Conservation (phyloP, 2,797 vertebrate species). For the Zenarchopterus dispar region DNA sequence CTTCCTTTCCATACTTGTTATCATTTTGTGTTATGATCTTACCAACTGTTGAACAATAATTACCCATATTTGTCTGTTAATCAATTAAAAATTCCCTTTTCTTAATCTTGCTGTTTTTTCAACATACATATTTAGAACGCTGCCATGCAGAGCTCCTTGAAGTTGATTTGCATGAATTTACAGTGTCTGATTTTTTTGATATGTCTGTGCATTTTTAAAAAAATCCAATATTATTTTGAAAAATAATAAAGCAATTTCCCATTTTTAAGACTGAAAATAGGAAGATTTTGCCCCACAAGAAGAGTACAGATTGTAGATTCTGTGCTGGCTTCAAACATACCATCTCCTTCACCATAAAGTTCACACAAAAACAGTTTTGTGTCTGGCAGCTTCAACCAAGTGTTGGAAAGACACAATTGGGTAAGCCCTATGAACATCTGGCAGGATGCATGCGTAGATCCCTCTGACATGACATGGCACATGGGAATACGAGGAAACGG, state of each 20-base stretch:
- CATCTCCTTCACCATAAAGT: conserved; percentile 1
- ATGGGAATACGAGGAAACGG: conserved; percentile 26
- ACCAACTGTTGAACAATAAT: too few species aligned
- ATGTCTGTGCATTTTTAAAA: too few species aligned
- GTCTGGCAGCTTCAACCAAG: conserved; percentile 15
- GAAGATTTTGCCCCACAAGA: neutral
- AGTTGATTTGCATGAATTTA: neutral
- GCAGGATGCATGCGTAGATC: conserved; percentile 49
- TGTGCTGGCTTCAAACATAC: neutral
- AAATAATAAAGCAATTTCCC: neutral
- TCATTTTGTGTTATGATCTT: too few species aligned
- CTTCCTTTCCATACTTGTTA: neutral
- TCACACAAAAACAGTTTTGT: conserved; percentile 2
- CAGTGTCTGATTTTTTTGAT: neutral
- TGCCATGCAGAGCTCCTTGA: neutral
- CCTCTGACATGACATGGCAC: conserved; percentile 33
- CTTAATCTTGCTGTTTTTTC: too few species aligned
- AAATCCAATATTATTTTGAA: neutral
- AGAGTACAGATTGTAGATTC: neutral
- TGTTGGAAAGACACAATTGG: conserved; percentile 27
- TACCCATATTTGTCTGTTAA: too few species aligned
- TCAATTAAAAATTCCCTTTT: too few species aligned
- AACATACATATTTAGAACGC: too few species aligned
- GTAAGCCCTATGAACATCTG: conserved; percentile 59
- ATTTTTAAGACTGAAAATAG: neutral